Evolutionary conservation across 2,888 invertebrate genomes (phyloP), one percentile per base, ranked within the genome.

Genomic region (Acanthosepion lycidas): DNA sequence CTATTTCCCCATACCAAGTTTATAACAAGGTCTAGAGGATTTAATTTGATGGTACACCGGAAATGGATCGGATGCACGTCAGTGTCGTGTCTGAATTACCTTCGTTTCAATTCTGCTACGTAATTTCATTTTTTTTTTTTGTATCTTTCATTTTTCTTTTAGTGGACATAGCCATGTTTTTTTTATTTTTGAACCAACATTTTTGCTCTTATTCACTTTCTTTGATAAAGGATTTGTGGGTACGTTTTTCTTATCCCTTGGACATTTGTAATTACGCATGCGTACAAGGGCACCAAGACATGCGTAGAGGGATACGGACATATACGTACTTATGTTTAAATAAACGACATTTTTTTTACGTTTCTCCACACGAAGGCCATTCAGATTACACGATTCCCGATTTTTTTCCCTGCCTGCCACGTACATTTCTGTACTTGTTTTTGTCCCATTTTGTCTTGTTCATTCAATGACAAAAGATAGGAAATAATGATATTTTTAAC

Each of bases 41-140:
- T 78, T 78, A 78, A 78, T 78, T 78, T 78, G 78, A 78, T 78
- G 28, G 28, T n/a, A 78, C 78, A 78, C 78, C 78, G 78, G 78
- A 78, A 78, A 78, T 78, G 78, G 78, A 78, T 78, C 78, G 9
- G 28, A n/a, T 78, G 6, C 78, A 78, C 78, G 78, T n/a, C 78
- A 78, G 78, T 78, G 28, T 78, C 78, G 78, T 78, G 78, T 78
- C 78, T 78, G 78, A 78, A 78, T 78, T 78, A 78, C 78, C 28
- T 78, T 78, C 78, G 78, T 78, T 78, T 28, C 78, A 78, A 9
- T 78, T 78, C 78, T 78, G 8, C n/a, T 12, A 12, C n/a, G 9
- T n/a, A 28, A 64, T 64, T 64, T 26, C 23, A 23, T 64, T 64
- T 64, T 64, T 23, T 64, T 26, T 64, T 8, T 26, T 64, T 64